Conservation (phyloP, 1,140 invertebrate genomes). For the Cydia splendana region DNA sequence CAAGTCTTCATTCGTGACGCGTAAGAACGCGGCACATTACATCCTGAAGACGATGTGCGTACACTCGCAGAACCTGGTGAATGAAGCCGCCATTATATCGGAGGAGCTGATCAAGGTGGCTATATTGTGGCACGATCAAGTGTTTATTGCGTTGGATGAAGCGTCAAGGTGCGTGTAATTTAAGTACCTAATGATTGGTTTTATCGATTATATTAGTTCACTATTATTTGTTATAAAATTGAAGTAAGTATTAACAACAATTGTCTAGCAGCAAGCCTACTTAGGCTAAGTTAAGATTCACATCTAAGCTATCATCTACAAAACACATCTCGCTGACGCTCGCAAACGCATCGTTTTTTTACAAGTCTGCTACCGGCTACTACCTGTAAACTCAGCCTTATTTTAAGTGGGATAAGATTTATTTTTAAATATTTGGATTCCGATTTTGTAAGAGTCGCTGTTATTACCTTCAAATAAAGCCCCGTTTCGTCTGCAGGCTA, state of each 20-base stretch:
- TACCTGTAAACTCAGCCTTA: no score
- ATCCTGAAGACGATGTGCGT: slow-evolving; percentile 97
- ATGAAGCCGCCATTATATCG: slow-evolving; percentile 95
- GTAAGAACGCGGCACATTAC: slow-evolving; percentile 95
- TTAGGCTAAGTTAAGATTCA: no score
- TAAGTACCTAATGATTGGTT: not conserved
- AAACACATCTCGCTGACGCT: no score
- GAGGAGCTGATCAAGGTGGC: slow-evolving; percentile 99
- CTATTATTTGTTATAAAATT: no score
- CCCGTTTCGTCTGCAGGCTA: slow-evolving; percentile 78
- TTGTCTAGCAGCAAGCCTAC: no score
- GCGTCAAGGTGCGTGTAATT: slow-evolving; percentile 85
- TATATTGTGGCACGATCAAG: slow-evolving; percentile 99
- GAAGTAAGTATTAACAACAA: no score
- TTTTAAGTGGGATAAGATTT: no score
- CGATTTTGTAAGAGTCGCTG: not conserved
- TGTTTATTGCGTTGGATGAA: slow-evolving; percentile 99
- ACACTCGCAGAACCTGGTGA: slow-evolving; percentile 94
- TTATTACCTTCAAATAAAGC: not conserved
- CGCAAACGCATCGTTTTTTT: no score
- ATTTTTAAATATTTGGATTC: no score
- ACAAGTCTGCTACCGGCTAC: no score
- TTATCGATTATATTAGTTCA: no score
- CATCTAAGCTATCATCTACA: no score
- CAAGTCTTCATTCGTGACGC: slow-evolving; percentile 92